These are phyloP conservation scores for Chloroceryle amazona DNA, from an alignment of 2,797 vertebrate species.

Conservation along the genomic window DNA sequence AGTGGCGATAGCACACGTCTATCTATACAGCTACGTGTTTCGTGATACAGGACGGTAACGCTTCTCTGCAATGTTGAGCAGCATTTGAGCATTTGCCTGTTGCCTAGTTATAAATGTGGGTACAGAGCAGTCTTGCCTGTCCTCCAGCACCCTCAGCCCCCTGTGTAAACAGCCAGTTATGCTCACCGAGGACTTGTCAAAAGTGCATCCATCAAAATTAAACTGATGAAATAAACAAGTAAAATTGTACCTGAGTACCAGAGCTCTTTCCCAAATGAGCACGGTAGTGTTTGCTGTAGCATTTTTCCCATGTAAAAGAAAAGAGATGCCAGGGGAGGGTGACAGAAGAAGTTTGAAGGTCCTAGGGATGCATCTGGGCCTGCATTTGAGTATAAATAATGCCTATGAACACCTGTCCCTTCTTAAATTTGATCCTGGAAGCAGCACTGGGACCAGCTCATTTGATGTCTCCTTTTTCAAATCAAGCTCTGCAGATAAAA, in stretches of 20 bases:
- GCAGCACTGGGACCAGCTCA: background rate
- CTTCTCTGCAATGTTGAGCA: background rate
- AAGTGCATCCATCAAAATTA: constrained; percentile 13
- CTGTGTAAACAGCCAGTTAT: background rate
- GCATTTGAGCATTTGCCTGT: background rate
- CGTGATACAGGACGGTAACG: background rate
- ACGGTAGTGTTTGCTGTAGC: background rate
- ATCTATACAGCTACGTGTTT: background rate
- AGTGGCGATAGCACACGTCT: background rate
- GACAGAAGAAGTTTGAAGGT: background rate
- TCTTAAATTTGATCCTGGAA: background rate
- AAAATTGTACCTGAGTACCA: background rate
- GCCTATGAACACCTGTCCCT: background rate
- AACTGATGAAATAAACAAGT: background rate
- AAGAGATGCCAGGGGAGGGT: background rate
- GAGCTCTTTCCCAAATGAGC: background rate
- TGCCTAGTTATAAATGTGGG: background rate
- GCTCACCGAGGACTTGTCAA: background rate
- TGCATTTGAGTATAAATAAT: background rate
- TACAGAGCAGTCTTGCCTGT: background rate
- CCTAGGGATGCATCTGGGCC: background rate
- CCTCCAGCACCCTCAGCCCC: background rate
- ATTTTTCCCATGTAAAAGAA: background rate
- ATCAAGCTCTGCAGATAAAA: background rate
- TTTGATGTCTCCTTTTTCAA: background rate